Evolutionary conservation across 2,797 vertebrate species (phyloP), one percentile per base, ranked within the genome.

Genomic region (Xenops minutus): DNA sequence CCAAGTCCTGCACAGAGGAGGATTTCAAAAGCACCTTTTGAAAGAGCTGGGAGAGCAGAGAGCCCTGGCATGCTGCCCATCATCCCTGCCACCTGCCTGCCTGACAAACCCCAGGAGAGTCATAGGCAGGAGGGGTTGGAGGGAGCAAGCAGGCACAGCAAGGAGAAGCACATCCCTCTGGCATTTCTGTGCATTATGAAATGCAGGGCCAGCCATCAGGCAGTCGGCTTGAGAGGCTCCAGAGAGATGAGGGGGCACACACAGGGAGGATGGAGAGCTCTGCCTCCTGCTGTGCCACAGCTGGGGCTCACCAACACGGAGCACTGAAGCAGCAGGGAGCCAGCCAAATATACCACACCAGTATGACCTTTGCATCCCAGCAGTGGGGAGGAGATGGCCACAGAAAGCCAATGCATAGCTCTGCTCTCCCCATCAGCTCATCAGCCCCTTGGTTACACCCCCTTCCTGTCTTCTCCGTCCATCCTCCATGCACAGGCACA

Each of bases 351-450:
- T 21, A 41, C 66, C 58, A 56, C 52, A 24, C 9, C 29, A 3
- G 14, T 0, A 16, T 37, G 64, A 59, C n/a, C 39, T 80, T 6
- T 43, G 52, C 39, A 26, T 29, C 27, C 12, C 0, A 0, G 21
- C 52, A 69, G 24, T 0, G 4, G 37, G 48, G 51, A 72, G 26
- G 55, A 88, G 54, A 69, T 18, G 43, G 82, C 10, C 3, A 0
- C 68, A 27, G 54, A 26, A 3, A 66, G 13, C 6, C 3, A 6
- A 9, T 0, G 3, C 37, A 72, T 16, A 69, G 46, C 22, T 64
- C 67, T 78, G 74, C 62, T 46, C 43, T 36, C 49, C 2, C 0
- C 2, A 1, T 13, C 54, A 39, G 26, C 36, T 56, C 68, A 56
- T 64, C 51, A 85, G 26, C 34, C 41, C 27, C 34, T 27, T 7